Base-by-base conservation (phyloP, 2,888 invertebrate species). In the Cataglyphis livida region DNA sequence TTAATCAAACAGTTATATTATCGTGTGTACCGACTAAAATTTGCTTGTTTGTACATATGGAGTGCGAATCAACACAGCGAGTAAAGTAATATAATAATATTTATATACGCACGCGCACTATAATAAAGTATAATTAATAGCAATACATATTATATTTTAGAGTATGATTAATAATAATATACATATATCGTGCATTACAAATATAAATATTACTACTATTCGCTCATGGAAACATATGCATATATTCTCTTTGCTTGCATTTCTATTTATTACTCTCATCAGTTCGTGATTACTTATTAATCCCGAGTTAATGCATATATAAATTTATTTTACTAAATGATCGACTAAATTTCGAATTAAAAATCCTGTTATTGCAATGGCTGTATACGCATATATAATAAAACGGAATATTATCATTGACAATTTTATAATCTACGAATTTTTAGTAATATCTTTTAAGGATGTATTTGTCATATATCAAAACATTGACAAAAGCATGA, bases 91-190 rank as follows among this genome's bases (percentile, higher is more conserved):
- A 35, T 6, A 68, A 71, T 44, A 57, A 57, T 70, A 59, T 78
- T 78, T 70, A 70, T 70, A 78, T 25, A 51, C 51, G 51, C 38
- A 28, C 2, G 5, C 25, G n/a, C 35, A 21, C 32, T 57, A 41
- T 44, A 64, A 51, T 75, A 32, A 78, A 57, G n/a, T 75, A 70
- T 68, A 66, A 57, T 78, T 78, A 70, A 41, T 78, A 59, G 54
- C 61, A 61, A 71, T 71, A 48, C 32, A 28, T 66, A 28, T 59
- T n/a, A 15, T 68, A 68, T 68, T 57, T 18, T 57, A 68, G 68
- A 57, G 28, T 75, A 70, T 68, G 41, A 57, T 78, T 78, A 70
- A 41, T 78, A 59, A 41, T 35, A 61, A 71, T 71, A 48, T 54
- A 35, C 5, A 6, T 35, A 38, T 66, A 54, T 59, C 18, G 6